Evolutionary conservation across 2,888 invertebrate genomes (phyloP).

Genomic region (Erynnis tages): DNA sequence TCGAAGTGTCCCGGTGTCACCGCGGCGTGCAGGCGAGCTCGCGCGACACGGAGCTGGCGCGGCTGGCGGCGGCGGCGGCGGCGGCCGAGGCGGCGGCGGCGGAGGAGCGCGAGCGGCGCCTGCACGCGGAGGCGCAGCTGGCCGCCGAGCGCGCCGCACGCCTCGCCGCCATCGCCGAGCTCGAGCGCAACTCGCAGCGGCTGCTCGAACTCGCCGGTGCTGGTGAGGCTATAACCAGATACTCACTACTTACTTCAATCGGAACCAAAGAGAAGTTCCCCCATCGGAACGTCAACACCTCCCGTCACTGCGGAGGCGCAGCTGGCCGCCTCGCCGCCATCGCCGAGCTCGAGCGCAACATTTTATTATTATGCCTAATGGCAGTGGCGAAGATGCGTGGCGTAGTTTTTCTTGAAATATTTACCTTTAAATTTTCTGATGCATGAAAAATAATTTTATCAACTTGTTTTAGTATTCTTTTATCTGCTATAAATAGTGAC

Average conservation of each 20-base stretch:
- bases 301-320: conserved; percentile 80
- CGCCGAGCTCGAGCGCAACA: conserved; percentile 87
- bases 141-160: conserved; percentile 87
- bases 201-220: conserved; percentile 83
- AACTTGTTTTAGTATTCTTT: no score
- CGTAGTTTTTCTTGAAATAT: no score
- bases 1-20: conserved; percentile 74
- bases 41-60: conserved; percentile 83
- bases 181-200: conserved; percentile 87
- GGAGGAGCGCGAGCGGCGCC: conserved; percentile 80
- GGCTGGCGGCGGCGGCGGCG: conserved; percentile 81
- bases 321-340: conserved; percentile 85
- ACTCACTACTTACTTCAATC: no score
- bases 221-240: conserved; percentile 47
- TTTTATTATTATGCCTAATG: no score
- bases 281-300: conserved; percentile 77
- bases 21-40: conserved; percentile 85
- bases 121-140: conserved; percentile 81
- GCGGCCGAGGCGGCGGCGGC: conserved; percentile 83
- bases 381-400: no score
- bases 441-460: no score
- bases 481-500: no score
- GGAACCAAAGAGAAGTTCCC: conserved; percentile 76
- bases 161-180: conserved; percentile 86
- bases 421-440: no score